Evolutionary conservation across 2,888 invertebrate genomes (phyloP), one percentile per base, ranked within the genome.

Genomic region (Tridacna gigas): DNA sequence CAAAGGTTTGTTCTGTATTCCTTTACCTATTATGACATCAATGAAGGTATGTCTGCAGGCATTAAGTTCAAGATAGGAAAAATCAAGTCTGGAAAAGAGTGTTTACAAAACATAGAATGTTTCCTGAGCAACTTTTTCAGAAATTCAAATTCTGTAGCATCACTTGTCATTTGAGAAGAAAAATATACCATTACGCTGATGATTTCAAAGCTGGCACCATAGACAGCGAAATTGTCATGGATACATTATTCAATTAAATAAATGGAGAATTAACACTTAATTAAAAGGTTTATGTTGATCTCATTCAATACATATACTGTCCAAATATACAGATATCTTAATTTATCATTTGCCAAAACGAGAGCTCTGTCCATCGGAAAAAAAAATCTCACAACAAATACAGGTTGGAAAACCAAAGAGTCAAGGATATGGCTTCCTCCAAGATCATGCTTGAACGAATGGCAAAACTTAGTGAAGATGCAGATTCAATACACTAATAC

Each of bases 151-250:
- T 22, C 13, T 22, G 7, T 22, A 20, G 25, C 66, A n/a, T 48
- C 25, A 11, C 26, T 73, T 26, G 73, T 73, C 3, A 45, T 79
- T 13, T 73, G 79, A 47, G 79, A 79, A 73, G 79, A 79, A 37
- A 79, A 79, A 25, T 71, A 73, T 48, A 25, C 12, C 7, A 73
- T 79, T 45, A 79, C 79, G 7, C 79, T 45, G 79, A 79, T 63
- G 73, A 63, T 18, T 63, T 79, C 20, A 79, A 79, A n/a, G 61
- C 79, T 5, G 63, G 48, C 28, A 79, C 79, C 13, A 13, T 56
- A 56, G 20, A 56, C 18, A 56, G 20, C 56, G 2, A 20, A 5
- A 11, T 20, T 11, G 2, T 56, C 20, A 56, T 3, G 20, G 20
- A 56, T 9, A 56, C 20, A 11, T 56, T 56, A 20, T 56, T 56